Base-by-base conservation (phyloP, 2,797 vertebrate species). In the Semotilus atromaculatus region DNA sequence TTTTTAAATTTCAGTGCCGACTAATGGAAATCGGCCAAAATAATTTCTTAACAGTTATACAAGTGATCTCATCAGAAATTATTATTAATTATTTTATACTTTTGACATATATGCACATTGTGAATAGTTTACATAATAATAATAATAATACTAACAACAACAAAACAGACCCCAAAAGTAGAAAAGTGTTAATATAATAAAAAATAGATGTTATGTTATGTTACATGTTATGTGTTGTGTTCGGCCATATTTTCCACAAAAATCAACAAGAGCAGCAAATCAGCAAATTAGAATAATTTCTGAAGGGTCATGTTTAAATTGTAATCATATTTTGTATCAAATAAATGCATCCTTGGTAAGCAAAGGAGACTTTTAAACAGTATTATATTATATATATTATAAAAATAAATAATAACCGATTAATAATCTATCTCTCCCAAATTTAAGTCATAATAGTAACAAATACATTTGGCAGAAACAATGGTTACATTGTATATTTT, bases 401-500 rank as follows among this genome's bases (percentile, higher is more conserved):
- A 43, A 11, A 40, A 11, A 43, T 45, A 45, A 13, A 45, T 43
- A 43, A 43, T 43, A 43, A 43, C 11, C 3, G 3, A 3, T 55
- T 23, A 9, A 55, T 58, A n/a, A 11, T 58, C 21, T 40, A 3
- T 70, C 3, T 40, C 36, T 70, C 36, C 11, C 3, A 16, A 43
- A 1, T 43, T 70, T 26, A 18, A 5, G 1, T 90, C 88, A 90
- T 23, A 18, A 60, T 5, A 71, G 85, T 89, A 89, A 92, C 67
- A 67, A 85, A 90, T 82, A 90, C 71, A 86, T 83, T 89, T 91
- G 85, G 78, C 88, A 91, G 87, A 91, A 88, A 91, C 91, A 92
- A 88, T 91, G 85, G 3, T 81, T 89, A 88, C 88, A 85, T 87
- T 89, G 18, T 31, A 58, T 36, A 58, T n/a, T 67, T 31, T 67